Evolutionary conservation across 2,113 vertebrate species (phyloP).

Genomic region (Acanthochromis polyacanthus): DNA sequence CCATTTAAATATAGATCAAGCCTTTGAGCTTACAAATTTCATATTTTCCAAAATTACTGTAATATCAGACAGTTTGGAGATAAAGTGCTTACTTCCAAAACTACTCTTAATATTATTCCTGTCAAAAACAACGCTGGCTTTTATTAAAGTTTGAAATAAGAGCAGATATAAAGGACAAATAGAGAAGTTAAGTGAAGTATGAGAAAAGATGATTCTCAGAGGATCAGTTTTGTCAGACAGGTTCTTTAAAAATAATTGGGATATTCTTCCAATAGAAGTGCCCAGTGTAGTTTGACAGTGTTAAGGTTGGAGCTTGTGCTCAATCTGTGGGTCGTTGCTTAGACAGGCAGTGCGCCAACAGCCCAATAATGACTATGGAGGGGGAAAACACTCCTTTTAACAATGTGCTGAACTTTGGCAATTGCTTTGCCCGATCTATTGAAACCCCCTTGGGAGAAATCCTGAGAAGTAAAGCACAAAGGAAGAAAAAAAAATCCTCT

Average conservation of each 20-base stretch:
- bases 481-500: constrained; percentile 19
- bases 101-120: neutral
- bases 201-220: constrained; percentile 5
- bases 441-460: constrained; percentile 29
- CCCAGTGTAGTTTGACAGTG: constrained; percentile 32
- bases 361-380: constrained; percentile 58
- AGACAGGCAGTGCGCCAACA: constrained; percentile 39
- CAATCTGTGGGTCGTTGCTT: constrained; percentile 36
- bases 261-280: constrained; percentile 20
- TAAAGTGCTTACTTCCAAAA: neutral
- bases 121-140: constrained; percentile 1
- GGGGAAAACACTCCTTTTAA: constrained; percentile 60
- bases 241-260: constrained; percentile 58
- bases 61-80: constrained; percentile 1
- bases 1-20: neutral
- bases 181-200: constrained; percentile 30
- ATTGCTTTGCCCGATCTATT: constrained; percentile 33
- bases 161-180: constrained; percentile 21
- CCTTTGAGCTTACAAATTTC: neutral
- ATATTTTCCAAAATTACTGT: neutral
- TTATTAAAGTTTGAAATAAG: constrained; percentile 20
- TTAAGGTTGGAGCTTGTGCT: constrained; percentile 24
- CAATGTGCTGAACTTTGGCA: constrained; percentile 55
- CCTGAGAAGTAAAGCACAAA: constrained; percentile 6
- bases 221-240: constrained; percentile 29